Evolutionary conservation across 2,888 invertebrate species (phyloP).

Genomic region (Sphinx pinastri): DNA sequence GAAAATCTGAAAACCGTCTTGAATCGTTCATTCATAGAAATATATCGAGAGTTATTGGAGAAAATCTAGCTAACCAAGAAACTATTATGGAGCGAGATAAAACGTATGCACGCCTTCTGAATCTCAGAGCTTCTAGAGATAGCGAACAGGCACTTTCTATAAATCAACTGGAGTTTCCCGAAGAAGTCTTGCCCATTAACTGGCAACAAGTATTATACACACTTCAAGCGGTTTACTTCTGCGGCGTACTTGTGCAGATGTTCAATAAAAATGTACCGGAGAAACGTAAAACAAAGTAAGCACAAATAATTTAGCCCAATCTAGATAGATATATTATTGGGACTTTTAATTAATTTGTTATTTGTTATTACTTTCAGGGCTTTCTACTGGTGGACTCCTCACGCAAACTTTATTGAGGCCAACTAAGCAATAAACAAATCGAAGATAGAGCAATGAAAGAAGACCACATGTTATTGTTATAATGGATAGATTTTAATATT

Average conservation of each 20-base stretch:
- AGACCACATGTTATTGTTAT: background rate
- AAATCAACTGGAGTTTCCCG: background rate
- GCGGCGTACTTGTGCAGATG: constrained; percentile 57
- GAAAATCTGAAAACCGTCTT: background rate
- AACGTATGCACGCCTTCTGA: background rate
- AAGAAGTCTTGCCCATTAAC: constrained; percentile 34
- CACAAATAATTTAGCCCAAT: background rate
- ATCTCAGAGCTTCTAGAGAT: background rate
- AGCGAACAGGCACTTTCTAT: background rate
- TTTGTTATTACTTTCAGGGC: background rate
- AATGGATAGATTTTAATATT: background rate
- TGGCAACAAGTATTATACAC: constrained; percentile 69
- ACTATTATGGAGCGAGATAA: background rate
- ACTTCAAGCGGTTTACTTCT: constrained; percentile 66
- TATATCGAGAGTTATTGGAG: background rate
- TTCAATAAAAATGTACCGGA: constrained; percentile 45
- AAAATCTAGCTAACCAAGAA: background rate
- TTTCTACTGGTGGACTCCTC: background rate
- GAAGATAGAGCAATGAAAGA: background rate
- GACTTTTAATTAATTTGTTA: background rate
- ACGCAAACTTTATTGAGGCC: background rate
- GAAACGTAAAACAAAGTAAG: constrained; percentile 47
- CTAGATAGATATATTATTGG: background rate
- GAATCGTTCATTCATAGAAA: background rate
- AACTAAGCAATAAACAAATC: background rate